phyloP scores from a whole-genome alignment of 2,797 vertebrate species.

The Danionella dracula region DNA sequence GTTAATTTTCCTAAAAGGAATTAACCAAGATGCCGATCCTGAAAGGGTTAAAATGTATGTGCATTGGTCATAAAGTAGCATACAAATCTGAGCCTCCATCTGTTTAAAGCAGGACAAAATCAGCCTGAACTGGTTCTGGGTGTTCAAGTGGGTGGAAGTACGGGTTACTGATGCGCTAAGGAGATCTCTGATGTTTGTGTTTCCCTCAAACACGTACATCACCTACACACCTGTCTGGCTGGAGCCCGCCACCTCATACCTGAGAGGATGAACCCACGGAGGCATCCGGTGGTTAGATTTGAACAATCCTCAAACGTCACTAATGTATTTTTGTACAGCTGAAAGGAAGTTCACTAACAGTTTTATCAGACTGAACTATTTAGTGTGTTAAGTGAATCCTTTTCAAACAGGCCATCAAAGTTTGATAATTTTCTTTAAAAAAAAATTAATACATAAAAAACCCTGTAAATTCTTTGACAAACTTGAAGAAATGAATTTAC shows the following conservation, averaged over 20 bases:
- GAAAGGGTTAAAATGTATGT: too few species aligned
- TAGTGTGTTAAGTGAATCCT: not conserved
- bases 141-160: slow-evolving; percentile 12
- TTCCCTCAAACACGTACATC: slow-evolving; percentile 29
- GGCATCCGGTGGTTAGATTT: slow-evolving; percentile 25
- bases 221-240: slow-evolving; percentile 11
- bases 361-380: not conserved
- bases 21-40: too few species aligned
- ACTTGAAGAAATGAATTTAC: too few species aligned
- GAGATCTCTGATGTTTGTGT: slow-evolving; percentile 21
- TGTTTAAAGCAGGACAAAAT: slow-evolving; percentile 23
- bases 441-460: too few species aligned
- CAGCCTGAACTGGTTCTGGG: not conserved
- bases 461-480: too few species aligned
- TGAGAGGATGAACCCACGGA: slow-evolving; percentile 5
- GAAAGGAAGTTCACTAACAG: not conserved
- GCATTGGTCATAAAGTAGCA: too few species aligned
- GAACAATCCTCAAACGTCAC: slow-evolving; percentile 9
- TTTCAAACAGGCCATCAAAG: not conserved
- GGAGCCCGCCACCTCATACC: not conserved
- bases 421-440: not conserved
- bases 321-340: not conserved
- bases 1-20: too few species aligned
- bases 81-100: slow-evolving; percentile 24
- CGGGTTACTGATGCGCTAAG: slow-evolving; percentile 1